Percentiles rank a stretch among this genome's conserved stretches.
phyloP scores from a whole-genome alignment of 2,113 vertebrate genomes.

The Gopherus flavomarginatus region DNA sequence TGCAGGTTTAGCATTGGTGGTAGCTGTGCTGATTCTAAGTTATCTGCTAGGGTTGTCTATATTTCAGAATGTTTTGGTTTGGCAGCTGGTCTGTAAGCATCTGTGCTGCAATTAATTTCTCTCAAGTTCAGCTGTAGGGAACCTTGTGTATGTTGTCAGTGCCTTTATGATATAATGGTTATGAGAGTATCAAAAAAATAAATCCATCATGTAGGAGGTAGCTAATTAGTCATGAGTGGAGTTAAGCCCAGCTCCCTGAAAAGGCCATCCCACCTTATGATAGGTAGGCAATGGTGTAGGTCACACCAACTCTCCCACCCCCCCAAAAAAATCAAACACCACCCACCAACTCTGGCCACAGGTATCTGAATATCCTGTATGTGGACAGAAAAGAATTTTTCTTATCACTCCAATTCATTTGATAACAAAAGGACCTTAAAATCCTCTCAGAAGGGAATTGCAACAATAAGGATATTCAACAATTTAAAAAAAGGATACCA shows the following conservation, averaged over 20 bases:
- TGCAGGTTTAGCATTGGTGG: not conserved
- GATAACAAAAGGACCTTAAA: not conserved
- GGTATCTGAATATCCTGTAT: not conserved
- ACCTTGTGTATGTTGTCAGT: not conserved
- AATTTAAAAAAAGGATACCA: not conserved
- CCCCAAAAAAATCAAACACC: not conserved
- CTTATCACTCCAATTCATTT: not conserved
- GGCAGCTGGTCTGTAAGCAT: not conserved
- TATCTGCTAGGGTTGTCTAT: not conserved
- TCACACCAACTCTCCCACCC: not conserved
- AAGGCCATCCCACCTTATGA: not conserved
- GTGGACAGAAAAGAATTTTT: not conserved
- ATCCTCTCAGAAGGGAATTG: not conserved
- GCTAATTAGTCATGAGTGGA: conserved; percentile 22
- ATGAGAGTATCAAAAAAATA: not conserved
- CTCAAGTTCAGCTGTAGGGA: not conserved
- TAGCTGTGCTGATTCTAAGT: not conserved
- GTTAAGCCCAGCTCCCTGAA: not conserved
- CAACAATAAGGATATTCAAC: not conserved
- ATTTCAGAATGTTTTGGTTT: not conserved
- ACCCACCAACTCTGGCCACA: not conserved
- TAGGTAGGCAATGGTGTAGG: not conserved
- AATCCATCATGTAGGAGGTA: not conserved
- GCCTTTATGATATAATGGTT: not conserved
- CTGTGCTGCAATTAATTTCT: not conserved